Conservation (phyloP, 2,888 invertebrate species). For the Lydus trimaculatus region DNA sequence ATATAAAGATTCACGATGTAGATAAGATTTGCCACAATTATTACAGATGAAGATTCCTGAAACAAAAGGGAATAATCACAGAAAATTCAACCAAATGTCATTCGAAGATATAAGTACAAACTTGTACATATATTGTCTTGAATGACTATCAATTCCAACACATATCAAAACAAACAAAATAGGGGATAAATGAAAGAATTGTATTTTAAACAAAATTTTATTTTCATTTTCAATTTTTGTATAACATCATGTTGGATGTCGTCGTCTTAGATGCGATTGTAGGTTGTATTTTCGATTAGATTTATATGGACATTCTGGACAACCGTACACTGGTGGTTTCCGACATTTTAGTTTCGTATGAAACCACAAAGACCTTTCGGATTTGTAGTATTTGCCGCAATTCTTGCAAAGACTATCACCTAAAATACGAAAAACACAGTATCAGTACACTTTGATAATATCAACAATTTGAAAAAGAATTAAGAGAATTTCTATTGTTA, state of each 20-base stretch:
- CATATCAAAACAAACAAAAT: background rate
- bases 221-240: background rate
- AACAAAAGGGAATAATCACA: background rate
- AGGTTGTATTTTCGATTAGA: conserved; percentile 29
- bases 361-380: conserved; percentile 37
- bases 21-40: conserved; percentile 32
- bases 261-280: conserved; percentile 23
- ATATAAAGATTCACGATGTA: conserved; percentile 17
- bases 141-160: too few species aligned
- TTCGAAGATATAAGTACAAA: too few species aligned
- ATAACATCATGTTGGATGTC: conserved; percentile 8
- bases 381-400: conserved; percentile 35
- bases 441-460: background rate
- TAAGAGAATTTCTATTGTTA: background rate
- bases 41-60: conserved; percentile 19
- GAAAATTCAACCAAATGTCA: background rate
- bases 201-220: background rate
- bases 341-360: conserved; percentile 31
- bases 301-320: conserved; percentile 17
- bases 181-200: background rate
- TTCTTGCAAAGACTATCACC: conserved; percentile 16
- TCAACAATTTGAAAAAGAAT: background rate
- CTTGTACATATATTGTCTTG: too few species aligned
- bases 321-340: conserved; percentile 11
- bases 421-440: background rate